Evolutionary conservation across 2,797 vertebrate genomes (phyloP).

Genomic region (Channallabes apus): DNA sequence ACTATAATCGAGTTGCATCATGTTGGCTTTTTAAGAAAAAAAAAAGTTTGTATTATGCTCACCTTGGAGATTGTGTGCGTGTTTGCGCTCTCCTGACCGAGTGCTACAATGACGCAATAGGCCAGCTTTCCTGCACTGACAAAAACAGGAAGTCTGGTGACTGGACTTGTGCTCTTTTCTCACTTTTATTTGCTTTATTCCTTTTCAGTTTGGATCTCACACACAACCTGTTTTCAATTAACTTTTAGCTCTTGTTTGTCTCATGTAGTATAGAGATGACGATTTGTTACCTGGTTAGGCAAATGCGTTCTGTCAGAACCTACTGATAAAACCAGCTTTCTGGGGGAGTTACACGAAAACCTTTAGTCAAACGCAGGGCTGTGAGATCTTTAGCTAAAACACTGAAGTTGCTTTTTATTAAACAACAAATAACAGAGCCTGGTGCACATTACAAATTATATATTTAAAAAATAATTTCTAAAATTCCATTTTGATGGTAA

Average conservation of each 20-base stretch:
- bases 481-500: neutral
- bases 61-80: neutral
- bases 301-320: neutral
- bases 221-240: neutral
- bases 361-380: neutral
- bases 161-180: constrained; percentile 27
- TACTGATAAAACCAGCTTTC: neutral
- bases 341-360: too few species aligned
- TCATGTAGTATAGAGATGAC: neutral
- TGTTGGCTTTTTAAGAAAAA: neutral
- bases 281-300: neutral
- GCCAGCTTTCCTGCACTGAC: constrained; percentile 49
- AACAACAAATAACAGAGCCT: neutral
- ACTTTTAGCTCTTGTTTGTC: neutral
- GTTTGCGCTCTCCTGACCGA: neutral
- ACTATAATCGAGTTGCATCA: neutral
- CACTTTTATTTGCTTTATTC: too few species aligned
- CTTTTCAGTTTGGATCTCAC: neutral
- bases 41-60: neutral
- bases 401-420: neutral
- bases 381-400: neutral
- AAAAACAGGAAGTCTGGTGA: constrained; percentile 59
- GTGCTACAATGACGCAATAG: constrained; percentile 28
- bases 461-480: neutral
- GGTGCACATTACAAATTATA: neutral